phyloP scores from a whole-genome alignment of 2,113 vertebrate species.

The Hirundichthys speculiger region DNA sequence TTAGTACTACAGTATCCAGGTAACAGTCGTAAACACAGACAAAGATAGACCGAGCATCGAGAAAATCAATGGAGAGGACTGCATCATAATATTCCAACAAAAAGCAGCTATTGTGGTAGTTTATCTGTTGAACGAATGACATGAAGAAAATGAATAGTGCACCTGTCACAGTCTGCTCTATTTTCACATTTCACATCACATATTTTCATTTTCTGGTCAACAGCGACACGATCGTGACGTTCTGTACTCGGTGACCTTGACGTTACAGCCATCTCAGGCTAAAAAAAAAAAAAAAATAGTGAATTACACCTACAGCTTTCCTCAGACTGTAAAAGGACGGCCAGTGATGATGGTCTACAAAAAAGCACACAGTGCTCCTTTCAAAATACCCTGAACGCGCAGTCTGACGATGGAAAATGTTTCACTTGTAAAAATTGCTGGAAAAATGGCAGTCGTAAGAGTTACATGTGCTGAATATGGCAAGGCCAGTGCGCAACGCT shows the following conservation, averaged over 20 bases:
- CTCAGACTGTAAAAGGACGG: constrained; percentile 51
- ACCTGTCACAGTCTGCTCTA: too few relatives aligned
- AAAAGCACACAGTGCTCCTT: constrained; percentile 68
- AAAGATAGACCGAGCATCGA: constrained; percentile 50
- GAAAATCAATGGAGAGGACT: constrained; percentile 31
- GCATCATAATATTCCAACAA: constrained; percentile 41
- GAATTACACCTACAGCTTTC: constrained; percentile 46
- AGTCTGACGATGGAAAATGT: constrained; percentile 66
- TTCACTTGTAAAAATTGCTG: constrained; percentile 61
- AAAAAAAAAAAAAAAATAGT: constrained; percentile 9
- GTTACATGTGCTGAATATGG: constrained; percentile 37
- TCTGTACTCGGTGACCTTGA: constrained; percentile 54
- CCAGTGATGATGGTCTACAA: constrained; percentile 43
- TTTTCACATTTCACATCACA: too few relatives aligned
- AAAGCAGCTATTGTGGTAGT: constrained; percentile 30
- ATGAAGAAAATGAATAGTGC: too few relatives aligned
- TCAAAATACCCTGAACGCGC: constrained; percentile 52
- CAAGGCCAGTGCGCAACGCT: constrained; percentile 33
- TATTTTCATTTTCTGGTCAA: too few relatives aligned
- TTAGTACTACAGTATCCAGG: constrained; percentile 66
- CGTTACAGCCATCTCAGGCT: constrained; percentile 3
- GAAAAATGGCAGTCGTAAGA: constrained; percentile 49
- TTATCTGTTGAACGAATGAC: too few relatives aligned
- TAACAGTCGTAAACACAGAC: constrained; percentile 69
- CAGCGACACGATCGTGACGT: constrained; percentile 17